These are phyloP conservation scores for Drosophila phalerata DNA, from an alignment of 2,888 invertebrate genomes.

Conservation along the genomic window DNA sequence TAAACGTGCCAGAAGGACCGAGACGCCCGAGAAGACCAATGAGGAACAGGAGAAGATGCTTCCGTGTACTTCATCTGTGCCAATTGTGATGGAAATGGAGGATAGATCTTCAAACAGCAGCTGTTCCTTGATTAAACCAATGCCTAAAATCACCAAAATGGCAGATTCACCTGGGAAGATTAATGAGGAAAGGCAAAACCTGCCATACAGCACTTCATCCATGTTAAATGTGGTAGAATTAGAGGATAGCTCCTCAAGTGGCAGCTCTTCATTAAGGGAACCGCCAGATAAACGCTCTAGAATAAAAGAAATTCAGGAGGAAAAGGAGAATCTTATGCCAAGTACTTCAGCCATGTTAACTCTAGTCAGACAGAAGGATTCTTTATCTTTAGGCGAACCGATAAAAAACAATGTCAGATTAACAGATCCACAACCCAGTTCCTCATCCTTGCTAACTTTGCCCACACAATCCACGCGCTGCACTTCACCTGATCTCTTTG, in stretches of 20 bases:
- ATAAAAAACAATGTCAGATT: background rate
- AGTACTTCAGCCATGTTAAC: background rate
- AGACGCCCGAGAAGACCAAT: background rate
- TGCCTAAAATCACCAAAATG: no score
- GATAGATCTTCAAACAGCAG: no score
- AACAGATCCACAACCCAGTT: background rate
- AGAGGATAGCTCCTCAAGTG: no score
- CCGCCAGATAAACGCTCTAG: no score
- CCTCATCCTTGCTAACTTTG: constrained; percentile 3
- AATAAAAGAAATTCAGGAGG: background rate
- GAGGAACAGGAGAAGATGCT: background rate
- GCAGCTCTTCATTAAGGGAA: no score
- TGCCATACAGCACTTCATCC: background rate
- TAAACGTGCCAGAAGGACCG: constrained; percentile 45
- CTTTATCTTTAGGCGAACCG: background rate
- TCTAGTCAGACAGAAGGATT: background rate
- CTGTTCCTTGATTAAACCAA: no score
- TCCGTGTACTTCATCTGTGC: background rate
- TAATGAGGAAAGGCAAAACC: background rate
- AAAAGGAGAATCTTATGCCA: background rate
- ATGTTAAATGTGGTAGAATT: no score
- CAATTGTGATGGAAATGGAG: no score
- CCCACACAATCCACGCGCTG: constrained; percentile 58
- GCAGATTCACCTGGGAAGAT: background rate
- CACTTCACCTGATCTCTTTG: constrained; percentile 84